Base-by-base conservation (phyloP, 2,113 vertebrate genomes). In the Chinchilla lanigera region DNA sequence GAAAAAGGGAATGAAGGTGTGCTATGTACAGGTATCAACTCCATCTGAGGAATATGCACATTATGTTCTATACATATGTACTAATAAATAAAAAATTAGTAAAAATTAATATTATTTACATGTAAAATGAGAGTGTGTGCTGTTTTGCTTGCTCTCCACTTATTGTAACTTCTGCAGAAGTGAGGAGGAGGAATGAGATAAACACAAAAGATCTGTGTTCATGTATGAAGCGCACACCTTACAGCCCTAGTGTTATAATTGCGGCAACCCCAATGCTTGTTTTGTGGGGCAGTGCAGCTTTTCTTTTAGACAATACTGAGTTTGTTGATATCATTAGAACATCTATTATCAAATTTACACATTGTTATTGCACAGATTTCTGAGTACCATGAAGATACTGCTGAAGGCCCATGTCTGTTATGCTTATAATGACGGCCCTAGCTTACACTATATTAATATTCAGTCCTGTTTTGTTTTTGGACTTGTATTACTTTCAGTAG, bases 321-420 rank as follows among this genome's bases (percentile, higher is more conserved):
- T 78, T 47, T 56, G 54, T 47, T 95, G 13, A 35, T 71, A 52
- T 73, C 10, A 83, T 69, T 47, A 65, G 38, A 33, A 78, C 78
- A 88, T 44, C 30, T 78, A 52, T 44, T 65, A 92, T 30, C 52
- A 78, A 67, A 87, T 93, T 97, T 97, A 96, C 85, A 94, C 81
- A 92, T 95, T 97, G 77, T 96, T 97, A 90, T 96, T 97, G 94
- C 98, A 89, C 97, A 97, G 86, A 97, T 98, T 93, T 97, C 95
- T 93, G 98, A 98, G 97, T 92, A 96, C 26, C 26, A 33, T 60
- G 60, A 94, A 89, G 24, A 92, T 58, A 85, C 26, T 89, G 30
- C 44, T 73, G 10, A 80, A 56, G 17, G 71, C 10, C 38, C 3
- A 28, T 75, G n/a, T 86, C 47, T 86, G 14, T n/a, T 41, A 89